A percentile compares a stretch with the other conserved stretches of the same genome.
Evolutionary conservation across 2,797 vertebrate genomes (phyloP).

Genomic region (Alca torda): DNA sequence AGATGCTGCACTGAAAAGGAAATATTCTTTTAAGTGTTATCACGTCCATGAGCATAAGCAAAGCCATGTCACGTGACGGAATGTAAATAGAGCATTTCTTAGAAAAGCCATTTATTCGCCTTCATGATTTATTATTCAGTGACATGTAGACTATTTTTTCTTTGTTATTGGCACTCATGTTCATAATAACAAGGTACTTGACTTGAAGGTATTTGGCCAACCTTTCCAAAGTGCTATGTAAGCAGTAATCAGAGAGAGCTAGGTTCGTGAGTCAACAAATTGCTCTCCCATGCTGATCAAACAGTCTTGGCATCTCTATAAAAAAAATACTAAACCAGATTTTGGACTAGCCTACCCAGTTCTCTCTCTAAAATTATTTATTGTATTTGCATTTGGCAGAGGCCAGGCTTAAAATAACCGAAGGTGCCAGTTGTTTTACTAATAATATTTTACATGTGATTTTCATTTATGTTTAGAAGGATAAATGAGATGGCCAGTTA

Average conservation of each 20-base stretch:
- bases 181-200: slow-evolving; percentile 50
- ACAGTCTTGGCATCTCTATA: slow-evolving; percentile 38
- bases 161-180: slow-evolving; percentile 35
- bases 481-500: slow-evolving; percentile 33
- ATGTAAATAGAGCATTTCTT: slow-evolving; percentile 46
- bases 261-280: slow-evolving; percentile 39
- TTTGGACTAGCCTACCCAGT: slow-evolving; percentile 26
- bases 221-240: slow-evolving; percentile 38
- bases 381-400: slow-evolving; percentile 62
- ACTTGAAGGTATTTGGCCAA: slow-evolving; percentile 61
- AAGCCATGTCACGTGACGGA: neutral
- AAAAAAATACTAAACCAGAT: slow-evolving; percentile 43
- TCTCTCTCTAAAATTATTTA: slow-evolving; percentile 55
- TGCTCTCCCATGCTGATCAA: slow-evolving; percentile 60
- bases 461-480: slow-evolving; percentile 42
- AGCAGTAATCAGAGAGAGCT: slow-evolving; percentile 56
- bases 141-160: slow-evolving; percentile 44
- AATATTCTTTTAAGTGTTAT: slow-evolving; percentile 34
- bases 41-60: neutral
- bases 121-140: slow-evolving; percentile 47
- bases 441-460: slow-evolving; percentile 54
- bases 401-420: slow-evolving; percentile 52
- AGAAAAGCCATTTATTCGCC: slow-evolving; percentile 51
- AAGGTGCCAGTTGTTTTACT: slow-evolving; percentile 53
- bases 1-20: slow-evolving; percentile 9